Conservation (phyloP, 92 coral and sea anemone genomes). For the Heliopora coerulea region DNA sequence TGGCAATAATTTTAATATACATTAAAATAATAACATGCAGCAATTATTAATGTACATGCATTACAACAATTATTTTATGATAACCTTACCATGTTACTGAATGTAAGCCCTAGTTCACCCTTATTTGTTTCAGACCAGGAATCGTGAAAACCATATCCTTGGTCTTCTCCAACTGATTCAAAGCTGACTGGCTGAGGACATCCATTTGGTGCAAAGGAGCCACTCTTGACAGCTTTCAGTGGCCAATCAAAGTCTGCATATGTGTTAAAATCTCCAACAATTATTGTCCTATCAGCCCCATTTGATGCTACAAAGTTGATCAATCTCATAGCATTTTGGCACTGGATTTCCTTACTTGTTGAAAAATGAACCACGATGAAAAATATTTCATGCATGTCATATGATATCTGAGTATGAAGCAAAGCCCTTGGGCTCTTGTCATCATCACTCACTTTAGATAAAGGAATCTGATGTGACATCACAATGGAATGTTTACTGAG, state of each 20-base stretch:
- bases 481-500: constrained; percentile 81
- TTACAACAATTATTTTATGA: no score
- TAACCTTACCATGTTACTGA: constrained; percentile 89
- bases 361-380: constrained; percentile 81
- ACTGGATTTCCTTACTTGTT: constrained; percentile 79
- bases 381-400: constrained; percentile 67
- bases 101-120: constrained; percentile 65
- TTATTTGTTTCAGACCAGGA: constrained; percentile 62
- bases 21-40: not conserved
- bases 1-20: not conserved
- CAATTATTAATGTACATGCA: no score
- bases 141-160: constrained; percentile 82
- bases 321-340: constrained; percentile 75
- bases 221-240: constrained; percentile 65
- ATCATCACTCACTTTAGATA: constrained; percentile 37
- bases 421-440: constrained; percentile 72
- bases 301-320: constrained; percentile 73
- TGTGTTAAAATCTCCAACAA: constrained; percentile 85
- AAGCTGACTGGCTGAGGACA: constrained; percentile 56
- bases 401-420: constrained; percentile 72
- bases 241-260: constrained; percentile 90
- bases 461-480: constrained; percentile 64
- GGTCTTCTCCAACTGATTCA: constrained; percentile 57
- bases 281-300: constrained; percentile 72
- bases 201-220: constrained; percentile 59